A percentile compares a stretch with the other conserved stretches of the same genome.
phyloP scores from a whole-genome alignment of 2,113 vertebrate species.

The Circaetus cinerascens region DNA sequence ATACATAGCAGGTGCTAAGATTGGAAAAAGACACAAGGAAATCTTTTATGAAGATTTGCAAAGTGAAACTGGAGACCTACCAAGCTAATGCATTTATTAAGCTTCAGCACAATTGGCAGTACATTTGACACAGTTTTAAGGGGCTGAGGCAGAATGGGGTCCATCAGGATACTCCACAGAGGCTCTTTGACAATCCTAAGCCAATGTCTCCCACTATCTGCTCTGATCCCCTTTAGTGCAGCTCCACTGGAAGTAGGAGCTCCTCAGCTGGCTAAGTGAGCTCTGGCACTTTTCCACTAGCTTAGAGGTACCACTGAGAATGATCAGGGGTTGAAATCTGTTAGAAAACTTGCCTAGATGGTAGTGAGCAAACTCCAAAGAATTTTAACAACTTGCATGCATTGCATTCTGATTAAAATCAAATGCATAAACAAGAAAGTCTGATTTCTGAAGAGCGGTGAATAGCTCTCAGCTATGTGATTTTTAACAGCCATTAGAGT shows the following conservation, averaged over 20 bases:
- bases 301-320: not conserved
- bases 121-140: not conserved
- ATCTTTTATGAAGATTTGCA: not conserved
- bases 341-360: not conserved
- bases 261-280: not conserved
- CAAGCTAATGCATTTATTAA: not conserved
- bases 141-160: not conserved
- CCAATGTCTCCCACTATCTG: fast-evolving
- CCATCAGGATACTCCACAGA: not conserved
- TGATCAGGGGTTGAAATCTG: not conserved
- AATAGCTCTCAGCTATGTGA: fast-evolving
- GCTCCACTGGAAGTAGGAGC: not conserved
- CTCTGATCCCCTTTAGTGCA: not conserved
- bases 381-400: not conserved
- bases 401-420: not conserved
- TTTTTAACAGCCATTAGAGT: not conserved
- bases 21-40: not conserved
- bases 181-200: not conserved
- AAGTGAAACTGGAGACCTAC: not conserved
- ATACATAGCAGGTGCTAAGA: not conserved
- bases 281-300: not conserved
- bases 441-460: not conserved
- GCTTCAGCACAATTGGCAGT: not conserved
- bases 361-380: not conserved
- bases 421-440: not conserved